Evolutionary conservation across 2,113 vertebrate genomes (phyloP).

Genomic region (Willisornis vidua): DNA sequence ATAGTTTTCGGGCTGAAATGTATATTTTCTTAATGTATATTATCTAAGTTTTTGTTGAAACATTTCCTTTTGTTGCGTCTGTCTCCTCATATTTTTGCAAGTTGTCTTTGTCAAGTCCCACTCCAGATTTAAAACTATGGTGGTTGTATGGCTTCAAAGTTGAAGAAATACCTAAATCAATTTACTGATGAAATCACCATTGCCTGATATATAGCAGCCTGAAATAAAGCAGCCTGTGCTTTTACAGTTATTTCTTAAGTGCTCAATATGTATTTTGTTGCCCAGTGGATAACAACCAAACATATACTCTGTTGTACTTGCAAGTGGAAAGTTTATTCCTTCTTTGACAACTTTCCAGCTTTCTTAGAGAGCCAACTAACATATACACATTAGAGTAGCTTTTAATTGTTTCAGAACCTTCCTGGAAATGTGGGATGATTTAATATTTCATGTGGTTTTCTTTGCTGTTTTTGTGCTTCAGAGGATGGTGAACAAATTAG

Average conservation of each 20-base stretch:
- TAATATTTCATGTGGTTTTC: slow-evolving; percentile 1
- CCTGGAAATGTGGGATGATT: background rate
- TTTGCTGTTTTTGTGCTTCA: slow-evolving; percentile 21
- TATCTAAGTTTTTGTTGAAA: background rate
- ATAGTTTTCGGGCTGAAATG: background rate
- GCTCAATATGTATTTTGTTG: background rate
- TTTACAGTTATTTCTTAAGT: background rate
- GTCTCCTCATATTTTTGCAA: background rate
- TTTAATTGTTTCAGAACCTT: slow-evolving; percentile 18
- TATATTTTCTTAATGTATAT: background rate
- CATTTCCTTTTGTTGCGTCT: background rate
- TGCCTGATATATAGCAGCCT: background rate
- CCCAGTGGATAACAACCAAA: background rate
- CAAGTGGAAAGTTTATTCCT: background rate
- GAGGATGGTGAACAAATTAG: slow-evolving; percentile 14
- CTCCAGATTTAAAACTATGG: background rate
- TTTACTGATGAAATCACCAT: background rate
- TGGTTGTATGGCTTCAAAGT: background rate
- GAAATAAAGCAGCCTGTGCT: background rate
- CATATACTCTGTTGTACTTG: background rate
- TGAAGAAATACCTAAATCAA: background rate
- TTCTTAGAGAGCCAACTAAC: background rate
- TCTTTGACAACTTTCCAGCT: background rate
- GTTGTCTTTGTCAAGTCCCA: background rate
- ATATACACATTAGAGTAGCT: background rate